Base-by-base conservation (phyloP, 2,797 vertebrate species). In the Anomalospiza imberbis region DNA sequence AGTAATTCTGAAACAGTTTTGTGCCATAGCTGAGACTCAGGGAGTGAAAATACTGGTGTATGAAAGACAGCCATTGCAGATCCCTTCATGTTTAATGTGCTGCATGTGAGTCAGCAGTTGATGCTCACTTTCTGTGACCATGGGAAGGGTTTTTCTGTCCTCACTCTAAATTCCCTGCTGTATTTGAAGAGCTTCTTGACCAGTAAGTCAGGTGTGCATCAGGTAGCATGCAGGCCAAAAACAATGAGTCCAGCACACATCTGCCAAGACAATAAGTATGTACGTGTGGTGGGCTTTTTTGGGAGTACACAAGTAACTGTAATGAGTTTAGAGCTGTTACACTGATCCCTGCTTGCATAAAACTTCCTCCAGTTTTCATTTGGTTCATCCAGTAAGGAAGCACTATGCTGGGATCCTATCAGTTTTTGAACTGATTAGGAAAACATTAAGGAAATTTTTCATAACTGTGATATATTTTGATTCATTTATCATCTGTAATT, bases 31-130 rank as follows among this genome's bases (percentile, higher is more conserved):
- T 87, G 72, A 36, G 81, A 70, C 48, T 75, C 66, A 79, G 44
- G 51, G 55, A 89, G 68, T 89, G 68, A 72, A 76, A 78, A 94
- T 86, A 68, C 55, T 54, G 48, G 15, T 60, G 45, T 34, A 10
- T 32, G 71, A 70, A 93, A 82, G 60, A 13, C 21, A 53, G 48
- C 34, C 45, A 50, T 60, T 77, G 85, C 93, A 91, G 40, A 42
- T 85, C 32, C 24, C 42, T 58, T 73, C 7, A 3, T 73, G 63
- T 86, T 96, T 89, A 55, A 73, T 88, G 58, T 86, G 42, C 84
- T 85, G 25, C 58, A 19, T 70, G 10, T 95, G 92, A 96, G 40
- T 96, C 91, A 94, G 89, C 71, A 42, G 48, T 74, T 94, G 88
- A 85, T 88, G 93, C 84, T 76, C 78, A 67, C 85, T 83, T 79